phyloP scores from a whole-genome alignment of 2,113 vertebrate species.

The Meleagris gallopavo region DNA sequence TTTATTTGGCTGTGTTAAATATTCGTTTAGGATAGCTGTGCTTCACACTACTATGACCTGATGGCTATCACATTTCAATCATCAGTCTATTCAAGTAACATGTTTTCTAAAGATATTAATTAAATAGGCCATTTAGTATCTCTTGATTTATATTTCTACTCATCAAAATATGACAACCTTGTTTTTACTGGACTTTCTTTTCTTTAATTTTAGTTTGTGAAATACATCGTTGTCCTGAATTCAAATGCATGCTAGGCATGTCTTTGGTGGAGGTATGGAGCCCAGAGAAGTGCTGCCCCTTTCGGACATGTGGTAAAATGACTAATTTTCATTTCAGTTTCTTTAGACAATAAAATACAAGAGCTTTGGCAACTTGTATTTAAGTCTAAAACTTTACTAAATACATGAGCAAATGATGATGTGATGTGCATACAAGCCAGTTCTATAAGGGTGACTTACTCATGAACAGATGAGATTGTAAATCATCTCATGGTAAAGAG shows the following conservation, averaged over 20 bases:
- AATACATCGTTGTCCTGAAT: slow-evolving; percentile 85
- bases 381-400: neutral
- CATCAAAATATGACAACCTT: neutral
- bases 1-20: neutral
- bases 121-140: neutral
- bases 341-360: neutral
- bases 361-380: neutral
- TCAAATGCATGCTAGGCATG: slow-evolving; percentile 86
- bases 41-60: neutral
- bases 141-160: neutral
- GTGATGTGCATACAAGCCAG: neutral
- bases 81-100: neutral
- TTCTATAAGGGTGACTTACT: neutral
- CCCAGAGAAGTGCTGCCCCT: slow-evolving; percentile 88
- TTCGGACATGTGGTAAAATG: slow-evolving; percentile 88
- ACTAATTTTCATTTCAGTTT: neutral
- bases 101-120: neutral
- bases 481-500: neutral
- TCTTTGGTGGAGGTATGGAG: slow-evolving; percentile 82
- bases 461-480: neutral
- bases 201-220: slow-evolving; percentile 84
- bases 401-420: neutral
- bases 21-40: neutral
- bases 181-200: neutral
- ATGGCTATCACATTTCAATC: neutral